Base-by-base conservation (phyloP, 1,140 invertebrate genomes). In the Tetramorium alpestre region DNA sequence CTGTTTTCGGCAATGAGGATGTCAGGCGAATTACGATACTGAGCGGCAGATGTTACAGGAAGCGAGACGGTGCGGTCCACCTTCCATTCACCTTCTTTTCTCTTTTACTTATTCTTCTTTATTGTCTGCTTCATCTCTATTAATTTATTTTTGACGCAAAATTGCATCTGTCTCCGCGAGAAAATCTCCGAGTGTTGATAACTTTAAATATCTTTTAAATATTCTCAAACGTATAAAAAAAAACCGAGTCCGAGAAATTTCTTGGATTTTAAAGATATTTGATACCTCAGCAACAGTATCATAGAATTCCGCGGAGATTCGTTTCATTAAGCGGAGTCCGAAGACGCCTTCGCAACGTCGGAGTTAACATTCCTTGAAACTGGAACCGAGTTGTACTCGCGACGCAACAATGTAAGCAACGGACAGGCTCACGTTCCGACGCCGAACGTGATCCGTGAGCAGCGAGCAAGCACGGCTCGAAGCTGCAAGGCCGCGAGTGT, bases 1-100 rank as follows among this genome's bases (percentile, higher is more conserved):
- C 88, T 90, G 89, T 90, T 90, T 90, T 90, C 88, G 88, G 86
- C 86, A 85, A 90, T 85, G 89, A 90, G 89, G 80, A 90, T 90
- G 88, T 90, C 86, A 70, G 80, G 85, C 88, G 70, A 90, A 86
- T 90, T 90, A 90, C 78, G 78, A 90, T 69, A 84, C 85, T 41
- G 47, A 56, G 6, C 38, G 25, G 73, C 72, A 90, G 76, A 85
- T 90, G 88, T 78, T 89, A 44, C 64, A 47, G 28, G 22, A 75
- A 90, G 47, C 47, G 56, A 89, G 67, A 41, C 38, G 44, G 54
- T 51, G 33, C 18, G 41, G 51, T 41, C 7, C 64, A 16, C 16
- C n/a, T n/a, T 58, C 10, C 22, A 54, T 64, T 47, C 3, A 25
- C 72, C 65, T 76, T 22, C 51, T 8, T 28, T 44, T 38, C 10